These are phyloP conservation scores for Eupleurogrammus muticus DNA, from an alignment of 2,797 vertebrate genomes.

Conservation along the genomic window DNA sequence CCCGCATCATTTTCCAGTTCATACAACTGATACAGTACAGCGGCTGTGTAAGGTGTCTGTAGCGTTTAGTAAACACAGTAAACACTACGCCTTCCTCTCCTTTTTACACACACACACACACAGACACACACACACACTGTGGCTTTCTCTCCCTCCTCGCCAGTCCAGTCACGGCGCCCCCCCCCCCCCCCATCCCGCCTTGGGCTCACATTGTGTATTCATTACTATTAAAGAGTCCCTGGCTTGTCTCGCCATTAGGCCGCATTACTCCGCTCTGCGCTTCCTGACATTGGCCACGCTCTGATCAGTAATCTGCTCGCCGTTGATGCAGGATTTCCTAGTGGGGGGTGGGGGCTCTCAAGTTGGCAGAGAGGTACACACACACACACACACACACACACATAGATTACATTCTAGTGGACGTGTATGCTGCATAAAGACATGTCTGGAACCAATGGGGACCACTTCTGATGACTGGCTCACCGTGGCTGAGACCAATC, in stretches of 20 bases:
- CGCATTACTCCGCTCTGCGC: slow-evolving; percentile 72
- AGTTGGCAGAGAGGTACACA: slow-evolving; percentile 21
- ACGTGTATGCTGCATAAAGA: slow-evolving; percentile 16
- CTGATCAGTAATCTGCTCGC: slow-evolving; percentile 74
- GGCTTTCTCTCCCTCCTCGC: slow-evolving; percentile 48
- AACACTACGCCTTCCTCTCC: slow-evolving; percentile 23
- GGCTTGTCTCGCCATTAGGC: slow-evolving; percentile 79
- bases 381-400: slow-evolving; percentile 32
- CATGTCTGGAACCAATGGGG: slow-evolving; percentile 42
- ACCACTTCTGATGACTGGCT: slow-evolving; percentile 41
- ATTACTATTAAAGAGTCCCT: slow-evolving; percentile 81
- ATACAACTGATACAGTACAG: too few species aligned
- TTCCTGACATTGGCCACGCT: slow-evolving; percentile 79
- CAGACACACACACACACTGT: slow-evolving; percentile 36
- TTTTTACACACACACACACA: too few species aligned
- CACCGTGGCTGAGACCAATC: slow-evolving; percentile 52
- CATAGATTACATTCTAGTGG: slow-evolving; percentile 26
- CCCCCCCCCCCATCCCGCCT: slow-evolving; percentile 63
- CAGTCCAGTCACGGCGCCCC: slow-evolving; percentile 70
- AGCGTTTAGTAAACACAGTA: slow-evolving; percentile 10
- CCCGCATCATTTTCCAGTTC: not conserved
- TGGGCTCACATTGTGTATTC: slow-evolving; percentile 79
- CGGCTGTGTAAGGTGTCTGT: not conserved
- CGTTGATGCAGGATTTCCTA: slow-evolving; percentile 76
- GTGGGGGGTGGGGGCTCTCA: slow-evolving; percentile 39